Conservation (phyloP, 1,140 invertebrate genomes). For the Hermetia illucens region DNA sequence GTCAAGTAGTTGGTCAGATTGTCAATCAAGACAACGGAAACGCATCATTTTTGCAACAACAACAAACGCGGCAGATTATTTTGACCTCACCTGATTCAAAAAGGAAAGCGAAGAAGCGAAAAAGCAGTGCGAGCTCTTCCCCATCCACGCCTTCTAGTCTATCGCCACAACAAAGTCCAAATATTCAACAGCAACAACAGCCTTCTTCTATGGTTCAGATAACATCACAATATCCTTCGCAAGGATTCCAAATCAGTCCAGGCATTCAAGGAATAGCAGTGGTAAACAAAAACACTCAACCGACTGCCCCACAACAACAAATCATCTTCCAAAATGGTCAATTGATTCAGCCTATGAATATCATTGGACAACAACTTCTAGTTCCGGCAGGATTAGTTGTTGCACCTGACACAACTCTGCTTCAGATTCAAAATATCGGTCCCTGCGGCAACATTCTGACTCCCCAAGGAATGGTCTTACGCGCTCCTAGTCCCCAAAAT, state of each 20-base stretch:
- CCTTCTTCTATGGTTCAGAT: conserved; percentile 19
- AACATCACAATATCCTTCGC: conserved; percentile 44
- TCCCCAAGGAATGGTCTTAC: conserved; percentile 53
- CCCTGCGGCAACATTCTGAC: conserved; percentile 14
- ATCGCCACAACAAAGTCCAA: conserved; percentile 28
- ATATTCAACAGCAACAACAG: conserved; percentile 18
- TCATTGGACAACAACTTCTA: conserved; percentile 68
- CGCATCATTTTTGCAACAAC: conserved; percentile 32
- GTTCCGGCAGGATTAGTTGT: conserved; percentile 67
- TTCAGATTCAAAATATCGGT: conserved; percentile 61
- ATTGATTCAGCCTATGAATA: conserved; percentile 57
- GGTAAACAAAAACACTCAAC: conserved; percentile 50
- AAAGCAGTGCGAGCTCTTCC: conserved; percentile 27
- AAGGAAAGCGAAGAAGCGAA: conserved; percentile 60
- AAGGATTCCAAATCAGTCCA: conserved; percentile 47
- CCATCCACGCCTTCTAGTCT: conserved; percentile 10
- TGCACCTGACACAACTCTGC: conserved; percentile 50
- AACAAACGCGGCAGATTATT: conserved; percentile 34
- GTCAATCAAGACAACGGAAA: conserved; percentile 29
- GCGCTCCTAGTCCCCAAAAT: conserved; percentile 53
- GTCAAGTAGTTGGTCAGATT: conserved; percentile 50
- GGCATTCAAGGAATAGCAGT: conserved; percentile 33
- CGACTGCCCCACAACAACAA: conserved; percentile 53
- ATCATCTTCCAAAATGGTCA: conserved; percentile 43
- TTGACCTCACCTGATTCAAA: conserved; percentile 56